Conservation (phyloP, 2,888 invertebrate species). For the Apamea monoglypha region DNA sequence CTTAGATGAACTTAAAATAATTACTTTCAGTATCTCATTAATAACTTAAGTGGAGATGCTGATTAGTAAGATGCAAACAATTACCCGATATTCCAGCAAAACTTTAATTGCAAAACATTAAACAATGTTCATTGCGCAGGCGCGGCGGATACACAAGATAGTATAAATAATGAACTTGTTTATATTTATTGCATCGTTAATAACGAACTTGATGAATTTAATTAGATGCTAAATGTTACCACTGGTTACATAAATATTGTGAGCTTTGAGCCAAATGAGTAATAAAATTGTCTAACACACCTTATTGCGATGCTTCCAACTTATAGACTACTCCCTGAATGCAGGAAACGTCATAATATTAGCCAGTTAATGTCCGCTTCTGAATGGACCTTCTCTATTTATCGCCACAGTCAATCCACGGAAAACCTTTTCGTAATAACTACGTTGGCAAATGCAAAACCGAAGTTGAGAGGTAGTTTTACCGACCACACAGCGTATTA, state of each 20-base stretch:
- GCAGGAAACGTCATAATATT: constrained; percentile 60
- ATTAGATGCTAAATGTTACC: constrained; percentile 68
- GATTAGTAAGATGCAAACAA: constrained; percentile 53
- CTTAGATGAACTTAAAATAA: not conserved
- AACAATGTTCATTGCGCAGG: constrained; percentile 66
- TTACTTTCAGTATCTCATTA: not conserved
- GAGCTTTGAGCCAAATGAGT: constrained; percentile 59
- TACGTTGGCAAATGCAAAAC: not conserved
- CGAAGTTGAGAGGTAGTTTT: not conserved
- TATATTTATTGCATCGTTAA: constrained; percentile 68
- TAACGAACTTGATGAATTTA: constrained; percentile 68
- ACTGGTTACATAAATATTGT: constrained; percentile 63
- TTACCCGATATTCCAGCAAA: constrained; percentile 49
- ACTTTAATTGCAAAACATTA: constrained; percentile 56
- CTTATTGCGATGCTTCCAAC: constrained; percentile 54
- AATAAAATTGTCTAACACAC: constrained; percentile 65
- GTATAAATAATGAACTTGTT: constrained; percentile 70
- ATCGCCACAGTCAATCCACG: constrained; percentile 15
- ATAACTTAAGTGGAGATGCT: constrained; percentile 33
- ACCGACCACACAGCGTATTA: not conserved
- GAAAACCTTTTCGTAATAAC: constrained; percentile 4
- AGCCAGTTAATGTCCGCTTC: constrained; percentile 43
- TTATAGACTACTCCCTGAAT: constrained; percentile 48
- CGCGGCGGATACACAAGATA: constrained; percentile 65
- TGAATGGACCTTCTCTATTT: constrained; percentile 52